Conservation (phyloP, 2,113 vertebrate species). For the Stegastes partitus region DNA sequence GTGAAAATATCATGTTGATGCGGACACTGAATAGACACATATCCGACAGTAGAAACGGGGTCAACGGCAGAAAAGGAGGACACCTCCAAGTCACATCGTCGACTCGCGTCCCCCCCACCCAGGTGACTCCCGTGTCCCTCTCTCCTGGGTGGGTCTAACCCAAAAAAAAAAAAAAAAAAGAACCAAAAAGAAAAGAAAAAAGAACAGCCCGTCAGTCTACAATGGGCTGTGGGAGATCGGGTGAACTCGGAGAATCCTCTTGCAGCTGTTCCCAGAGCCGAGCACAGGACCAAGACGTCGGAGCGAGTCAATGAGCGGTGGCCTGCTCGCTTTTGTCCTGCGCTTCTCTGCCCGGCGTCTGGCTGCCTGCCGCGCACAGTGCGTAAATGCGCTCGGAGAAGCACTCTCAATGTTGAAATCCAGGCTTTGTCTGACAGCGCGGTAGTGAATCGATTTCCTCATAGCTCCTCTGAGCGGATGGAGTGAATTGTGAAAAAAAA, state of each 20-base stretch:
- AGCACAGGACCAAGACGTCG: constrained; percentile 48
- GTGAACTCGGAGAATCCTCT: constrained; percentile 42
- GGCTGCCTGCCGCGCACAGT: constrained; percentile 23
- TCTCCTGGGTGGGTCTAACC: constrained; percentile 43
- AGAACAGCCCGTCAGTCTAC: constrained; percentile 28
- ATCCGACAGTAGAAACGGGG: constrained; percentile 43
- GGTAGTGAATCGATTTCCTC: constrained; percentile 34
- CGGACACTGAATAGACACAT: constrained; percentile 32
- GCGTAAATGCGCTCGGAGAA: constrained; percentile 40
- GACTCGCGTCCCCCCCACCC: background rate
- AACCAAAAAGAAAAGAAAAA: too few species aligned
- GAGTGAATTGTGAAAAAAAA: constrained; percentile 76
- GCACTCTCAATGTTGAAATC: constrained; percentile 23
- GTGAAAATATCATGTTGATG: constrained; percentile 35
- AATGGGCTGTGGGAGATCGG: constrained; percentile 60
- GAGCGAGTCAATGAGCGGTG: constrained; percentile 48
- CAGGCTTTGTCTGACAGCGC: constrained; percentile 9
- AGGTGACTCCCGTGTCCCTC: constrained; percentile 31
- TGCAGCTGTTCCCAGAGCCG: constrained; percentile 53
- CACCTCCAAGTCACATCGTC: constrained; percentile 13
- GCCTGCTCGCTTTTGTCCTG: constrained; percentile 40
- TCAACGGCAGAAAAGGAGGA: constrained; percentile 47
- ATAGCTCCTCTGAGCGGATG: constrained; percentile 61
- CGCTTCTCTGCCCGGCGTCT: constrained; percentile 39
- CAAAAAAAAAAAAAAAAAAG: too few species aligned